Conservation (phyloP, 2,113 vertebrate species). For the Aptenodytes forsteri region DNA sequence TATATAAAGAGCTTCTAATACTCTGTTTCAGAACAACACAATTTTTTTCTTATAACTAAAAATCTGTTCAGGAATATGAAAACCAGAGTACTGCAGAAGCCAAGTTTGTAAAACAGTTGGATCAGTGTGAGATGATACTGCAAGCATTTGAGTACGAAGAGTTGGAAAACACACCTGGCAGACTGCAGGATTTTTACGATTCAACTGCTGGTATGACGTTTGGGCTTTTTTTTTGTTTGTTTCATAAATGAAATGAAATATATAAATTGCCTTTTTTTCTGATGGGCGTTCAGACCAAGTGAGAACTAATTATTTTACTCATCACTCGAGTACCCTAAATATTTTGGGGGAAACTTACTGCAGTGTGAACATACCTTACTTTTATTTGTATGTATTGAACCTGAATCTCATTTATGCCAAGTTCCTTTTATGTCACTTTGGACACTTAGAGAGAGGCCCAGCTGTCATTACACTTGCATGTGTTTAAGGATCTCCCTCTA, state of each 20-base stretch:
- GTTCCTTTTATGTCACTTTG: neutral
- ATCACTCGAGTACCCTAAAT: neutral
- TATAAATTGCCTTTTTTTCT: neutral
- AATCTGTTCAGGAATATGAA: constrained; percentile 88
- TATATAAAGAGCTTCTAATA: neutral
- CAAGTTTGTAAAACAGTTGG: constrained; percentile 91
- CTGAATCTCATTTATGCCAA: neutral
- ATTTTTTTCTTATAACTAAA: neutral
- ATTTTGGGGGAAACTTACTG: neutral
- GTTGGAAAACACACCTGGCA: constrained; percentile 85
- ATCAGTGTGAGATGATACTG: constrained; percentile 96
- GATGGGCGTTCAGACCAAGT: neutral
- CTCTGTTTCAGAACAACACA: neutral
- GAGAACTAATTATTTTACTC: neutral
- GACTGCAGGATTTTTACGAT: constrained; percentile 93
- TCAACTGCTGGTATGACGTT: constrained; percentile 83
- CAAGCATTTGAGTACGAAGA: constrained; percentile 96
- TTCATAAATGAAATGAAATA: neutral
- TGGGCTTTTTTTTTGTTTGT: neutral
- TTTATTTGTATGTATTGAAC: neutral
- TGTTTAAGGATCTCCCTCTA: neutral
- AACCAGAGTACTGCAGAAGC: constrained; percentile 86
- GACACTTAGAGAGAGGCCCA: neutral
- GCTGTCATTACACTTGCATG: neutral
- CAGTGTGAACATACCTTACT: neutral